phyloP scores from a whole-genome alignment of 1,140 invertebrate genomes.

The Zaprionus vittiger region DNA sequence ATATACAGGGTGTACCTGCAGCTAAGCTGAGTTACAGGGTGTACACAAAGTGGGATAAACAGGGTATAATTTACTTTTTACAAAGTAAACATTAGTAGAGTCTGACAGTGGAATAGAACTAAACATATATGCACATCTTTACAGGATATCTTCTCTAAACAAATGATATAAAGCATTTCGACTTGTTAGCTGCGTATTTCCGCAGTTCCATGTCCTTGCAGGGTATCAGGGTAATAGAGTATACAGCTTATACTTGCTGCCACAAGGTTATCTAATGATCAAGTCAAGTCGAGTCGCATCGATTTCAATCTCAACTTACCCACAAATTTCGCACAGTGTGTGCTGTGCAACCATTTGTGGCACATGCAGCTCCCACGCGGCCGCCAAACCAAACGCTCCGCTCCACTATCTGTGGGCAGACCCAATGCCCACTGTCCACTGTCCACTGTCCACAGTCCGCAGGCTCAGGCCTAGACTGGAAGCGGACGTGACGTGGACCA shows the following conservation, averaged over 20 bases:
- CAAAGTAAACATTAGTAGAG: too few relatives aligned
- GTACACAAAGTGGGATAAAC: not conserved
- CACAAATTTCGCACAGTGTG: constrained; percentile 26
- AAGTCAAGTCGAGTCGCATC: not conserved
- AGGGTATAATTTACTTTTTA: too few relatives aligned
- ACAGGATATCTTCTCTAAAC: too few relatives aligned
- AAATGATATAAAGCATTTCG: too few relatives aligned
- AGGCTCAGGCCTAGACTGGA: not conserved
- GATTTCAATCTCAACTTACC: not conserved
- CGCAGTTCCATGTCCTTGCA: too few relatives aligned
- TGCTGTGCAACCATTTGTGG: constrained; percentile 41
- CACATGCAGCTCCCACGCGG: constrained; percentile 45
- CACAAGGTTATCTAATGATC: too few relatives aligned
- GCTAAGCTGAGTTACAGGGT: not conserved
- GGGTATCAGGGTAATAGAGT: too few relatives aligned
- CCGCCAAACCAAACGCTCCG: constrained; percentile 33
- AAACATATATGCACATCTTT: too few relatives aligned
- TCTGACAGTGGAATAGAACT: too few relatives aligned
- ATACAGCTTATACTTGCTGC: too few relatives aligned
- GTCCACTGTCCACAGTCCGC: not conserved
- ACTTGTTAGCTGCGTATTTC: too few relatives aligned
- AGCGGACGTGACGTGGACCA: not conserved
- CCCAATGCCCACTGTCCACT: not conserved
- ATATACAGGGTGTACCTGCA: too few relatives aligned
- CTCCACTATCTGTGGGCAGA: constrained; percentile 2